Percentiles rank a stretch among this genome's conserved stretches.
phyloP scores from a whole-genome alignment of 2,113 vertebrate species.

The Rhea pennata region DNA sequence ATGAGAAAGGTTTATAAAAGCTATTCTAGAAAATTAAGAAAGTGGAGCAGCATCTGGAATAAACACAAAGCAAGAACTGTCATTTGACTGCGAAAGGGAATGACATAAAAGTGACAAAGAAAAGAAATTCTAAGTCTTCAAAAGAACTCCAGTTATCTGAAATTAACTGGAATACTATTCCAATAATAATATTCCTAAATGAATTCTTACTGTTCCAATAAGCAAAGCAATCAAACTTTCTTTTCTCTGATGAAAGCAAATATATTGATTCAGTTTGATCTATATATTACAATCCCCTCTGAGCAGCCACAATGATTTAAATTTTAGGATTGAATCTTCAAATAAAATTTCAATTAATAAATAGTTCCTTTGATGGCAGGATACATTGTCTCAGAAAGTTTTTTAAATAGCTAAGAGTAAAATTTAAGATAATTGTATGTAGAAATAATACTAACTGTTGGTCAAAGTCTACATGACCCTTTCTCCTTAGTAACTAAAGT shows the following conservation, averaged over 20 bases:
- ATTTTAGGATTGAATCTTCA: not conserved
- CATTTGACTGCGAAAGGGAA: not conserved
- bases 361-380: not conserved
- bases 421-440: not conserved
- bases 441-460: not conserved
- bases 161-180: slow-evolving; percentile 11
- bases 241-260: not conserved
- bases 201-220: not conserved
- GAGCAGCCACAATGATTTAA: not conserved
- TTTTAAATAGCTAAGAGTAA: not conserved
- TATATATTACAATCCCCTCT: not conserved
- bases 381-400: not conserved
- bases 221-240: slow-evolving; percentile 30
- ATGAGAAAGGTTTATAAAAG: not conserved
- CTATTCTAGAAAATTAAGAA: slow-evolving; percentile 12
- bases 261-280: not conserved
- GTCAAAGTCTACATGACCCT: not conserved
- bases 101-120: not conserved
- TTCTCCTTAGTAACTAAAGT: not conserved
- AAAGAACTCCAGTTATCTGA: slow-evolving; percentile 45
- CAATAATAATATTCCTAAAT: slow-evolving; percentile 19
- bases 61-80: not conserved
- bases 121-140: slow-evolving; percentile 37
- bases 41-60: not conserved
- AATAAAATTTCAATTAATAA: slow-evolving; percentile 12